Evolutionary conservation across 2,888 invertebrate species (phyloP).

Genomic region (Poecilobothrus nobilitatus): DNA sequence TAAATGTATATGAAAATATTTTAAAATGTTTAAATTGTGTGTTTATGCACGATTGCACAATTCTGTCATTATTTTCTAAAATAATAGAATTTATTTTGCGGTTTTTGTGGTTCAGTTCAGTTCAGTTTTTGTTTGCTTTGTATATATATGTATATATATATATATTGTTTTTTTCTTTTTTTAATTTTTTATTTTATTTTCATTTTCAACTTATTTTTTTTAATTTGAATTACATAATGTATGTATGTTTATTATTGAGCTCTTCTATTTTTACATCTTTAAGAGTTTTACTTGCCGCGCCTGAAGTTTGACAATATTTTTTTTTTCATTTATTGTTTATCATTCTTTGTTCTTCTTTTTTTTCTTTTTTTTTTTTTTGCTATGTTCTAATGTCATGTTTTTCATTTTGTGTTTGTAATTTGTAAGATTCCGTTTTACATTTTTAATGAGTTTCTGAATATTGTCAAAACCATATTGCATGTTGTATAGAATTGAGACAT

Average conservation of each 20-base stretch:
- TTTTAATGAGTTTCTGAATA: neutral
- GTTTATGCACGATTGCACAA: conserved; percentile 4
- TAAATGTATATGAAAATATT: neutral
- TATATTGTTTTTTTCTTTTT: neutral
- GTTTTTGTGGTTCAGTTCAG: conserved; percentile 3
- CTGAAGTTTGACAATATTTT: neutral
- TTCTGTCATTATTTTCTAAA: conserved; percentile 6
- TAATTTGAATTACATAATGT: too few relatives aligned
- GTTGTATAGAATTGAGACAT: neutral
- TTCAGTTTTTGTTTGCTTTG: neutral
- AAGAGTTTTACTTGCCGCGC: neutral
- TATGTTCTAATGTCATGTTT: neutral
- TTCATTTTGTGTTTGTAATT: neutral
- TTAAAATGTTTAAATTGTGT: neutral
- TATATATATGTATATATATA: too few relatives aligned
- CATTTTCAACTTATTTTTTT: neutral
- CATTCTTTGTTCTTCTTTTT: neutral
- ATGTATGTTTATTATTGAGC: neutral
- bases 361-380: neutral
- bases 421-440: neutral
- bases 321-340: neutral
- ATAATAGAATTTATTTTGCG: conserved; percentile 1
- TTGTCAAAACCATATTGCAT: neutral
- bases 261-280: neutral
- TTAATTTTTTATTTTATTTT: neutral